Evolutionary conservation across 1,140 invertebrate genomes (phyloP).

Genomic region (Reticulitermes speratus): DNA sequence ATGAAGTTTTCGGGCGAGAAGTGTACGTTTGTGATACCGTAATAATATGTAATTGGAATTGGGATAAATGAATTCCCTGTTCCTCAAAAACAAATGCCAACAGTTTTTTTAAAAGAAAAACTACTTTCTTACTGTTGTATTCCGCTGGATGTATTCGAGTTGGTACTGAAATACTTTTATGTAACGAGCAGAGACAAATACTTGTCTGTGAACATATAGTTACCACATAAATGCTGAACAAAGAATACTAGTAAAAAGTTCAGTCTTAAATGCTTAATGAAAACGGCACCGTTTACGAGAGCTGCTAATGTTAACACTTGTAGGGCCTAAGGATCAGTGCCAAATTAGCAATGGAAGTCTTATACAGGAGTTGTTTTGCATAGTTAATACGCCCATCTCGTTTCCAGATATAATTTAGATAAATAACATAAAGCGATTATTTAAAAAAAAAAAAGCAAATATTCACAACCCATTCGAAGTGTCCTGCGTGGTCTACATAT

Average conservation of each 20-base stretch:
- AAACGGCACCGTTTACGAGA: neutral
- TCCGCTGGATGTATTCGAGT: neutral
- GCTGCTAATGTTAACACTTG: neutral
- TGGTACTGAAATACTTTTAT: neutral
- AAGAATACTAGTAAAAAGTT: neutral
- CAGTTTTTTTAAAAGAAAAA: neutral
- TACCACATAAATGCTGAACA: neutral
- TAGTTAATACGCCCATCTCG: neutral
- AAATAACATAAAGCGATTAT: neutral
- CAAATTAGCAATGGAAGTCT: neutral
- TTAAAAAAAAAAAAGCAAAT: neutral
- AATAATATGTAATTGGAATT: too few relatives aligned
- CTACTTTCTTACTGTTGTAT: neutral
- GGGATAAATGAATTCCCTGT: neutral
- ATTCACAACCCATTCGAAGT: slow-evolving; percentile 15
- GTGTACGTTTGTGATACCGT: too few relatives aligned
- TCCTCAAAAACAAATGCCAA: neutral
- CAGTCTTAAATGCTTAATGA: neutral
- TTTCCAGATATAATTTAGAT: neutral
- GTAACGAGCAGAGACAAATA: neutral
- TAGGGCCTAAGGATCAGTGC: neutral
- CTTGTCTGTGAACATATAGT: neutral
- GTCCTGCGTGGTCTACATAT: neutral
- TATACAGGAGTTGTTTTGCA: neutral
- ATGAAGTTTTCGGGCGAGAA: too few relatives aligned